These are phyloP conservation scores for Zootermopsis nevadensis DNA, from an alignment of 2,888 invertebrate genomes.

Conservation along the genomic window DNA sequence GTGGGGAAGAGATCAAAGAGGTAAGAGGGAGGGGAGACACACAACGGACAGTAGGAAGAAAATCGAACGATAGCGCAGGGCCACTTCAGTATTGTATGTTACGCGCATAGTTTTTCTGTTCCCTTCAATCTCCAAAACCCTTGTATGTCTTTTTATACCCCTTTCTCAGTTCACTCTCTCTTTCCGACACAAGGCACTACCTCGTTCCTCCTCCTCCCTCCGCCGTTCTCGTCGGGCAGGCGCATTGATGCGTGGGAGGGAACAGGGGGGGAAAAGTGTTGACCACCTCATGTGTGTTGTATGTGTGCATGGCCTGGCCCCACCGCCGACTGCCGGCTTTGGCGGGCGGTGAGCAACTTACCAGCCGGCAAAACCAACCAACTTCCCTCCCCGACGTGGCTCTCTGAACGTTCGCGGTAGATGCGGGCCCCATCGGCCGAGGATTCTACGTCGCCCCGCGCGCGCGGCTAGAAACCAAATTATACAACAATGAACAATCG, in stretches of 20 bases:
- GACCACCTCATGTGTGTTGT: slow-evolving; percentile 39
- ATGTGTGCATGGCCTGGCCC: neutral
- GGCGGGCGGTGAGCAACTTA: neutral
- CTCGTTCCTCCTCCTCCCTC: neutral
- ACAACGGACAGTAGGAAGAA: slow-evolving; percentile 45
- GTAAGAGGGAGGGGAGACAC: slow-evolving; percentile 59
- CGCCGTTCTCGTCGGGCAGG: slow-evolving; percentile 2
- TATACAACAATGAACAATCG: neutral
- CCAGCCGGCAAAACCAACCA: slow-evolving; percentile 1
- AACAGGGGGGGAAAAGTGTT: slow-evolving; percentile 27
- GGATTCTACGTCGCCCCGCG: neutral
- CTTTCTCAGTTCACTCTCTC: slow-evolving; percentile 18
- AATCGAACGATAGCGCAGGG: slow-evolving; percentile 49
- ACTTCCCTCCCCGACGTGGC: neutral
- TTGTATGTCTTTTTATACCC: slow-evolving; percentile 39
- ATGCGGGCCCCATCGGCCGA: slow-evolving; percentile 9
- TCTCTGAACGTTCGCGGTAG: slow-evolving; percentile 21
- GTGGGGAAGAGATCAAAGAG: slow-evolving; percentile 37
- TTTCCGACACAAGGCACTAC: slow-evolving; percentile 3
- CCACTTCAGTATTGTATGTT: slow-evolving; percentile 47
- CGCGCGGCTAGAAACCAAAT: neutral
- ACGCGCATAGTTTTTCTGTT: slow-evolving; percentile 46
- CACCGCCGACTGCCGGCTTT: slow-evolving; percentile 2
- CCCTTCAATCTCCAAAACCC: slow-evolving; percentile 20
- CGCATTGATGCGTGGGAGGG: slow-evolving; percentile 21